Evolutionary conservation across 2,888 invertebrate species (phyloP), one percentile per base, ranked within the genome.

Genomic region (Synanthedon andrenaeformis): DNA sequence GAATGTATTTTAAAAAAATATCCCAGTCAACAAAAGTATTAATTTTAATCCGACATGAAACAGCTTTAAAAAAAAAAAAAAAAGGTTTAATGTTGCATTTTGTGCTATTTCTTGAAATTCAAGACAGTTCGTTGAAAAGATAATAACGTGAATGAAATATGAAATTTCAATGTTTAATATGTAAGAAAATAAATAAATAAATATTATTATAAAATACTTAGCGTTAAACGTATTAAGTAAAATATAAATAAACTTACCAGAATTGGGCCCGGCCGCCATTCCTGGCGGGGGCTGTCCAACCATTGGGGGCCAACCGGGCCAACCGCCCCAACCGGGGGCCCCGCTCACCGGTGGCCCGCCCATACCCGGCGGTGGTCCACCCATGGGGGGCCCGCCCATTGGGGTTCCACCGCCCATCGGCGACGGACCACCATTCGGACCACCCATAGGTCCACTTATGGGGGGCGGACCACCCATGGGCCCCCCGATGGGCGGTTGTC

Each of bases 291-390:
- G 45, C 14, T 45, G 45, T 4, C 45, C 45, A 3, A 45, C 45
- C 45, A 45, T 45, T 8, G 45, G 81, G 2, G 79, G 80, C 57
- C 55, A 57, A 60, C 70, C 69, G 19, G 65, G 65, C 80, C 82
- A 82, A 45, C 70, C 70, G 1, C 72, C 70, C 79, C 82, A 79
- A 1, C 35, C 45, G 3, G 45, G 13, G n/a, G 45, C 45, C 4
- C 45, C 45, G 14, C 45, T 45, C 6, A 45, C 45, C 45, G 45
- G 45, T 0, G 45, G 45, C 14, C 45, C 45, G 45, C 45, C 45
- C 1, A 45, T 13, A 3, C n/a, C 13, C n/a, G 45, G 45, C 45
- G 45, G 45, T 0, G 45, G 45, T 0, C 45, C 45, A 8, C 13
- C n/a, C 45, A 45, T 42, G 11, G 42, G 42, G 12, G 42, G 42